Evolutionary conservation across 2,797 vertebrate genomes (phyloP).

Genomic region (Peromyscus attwateri): DNA sequence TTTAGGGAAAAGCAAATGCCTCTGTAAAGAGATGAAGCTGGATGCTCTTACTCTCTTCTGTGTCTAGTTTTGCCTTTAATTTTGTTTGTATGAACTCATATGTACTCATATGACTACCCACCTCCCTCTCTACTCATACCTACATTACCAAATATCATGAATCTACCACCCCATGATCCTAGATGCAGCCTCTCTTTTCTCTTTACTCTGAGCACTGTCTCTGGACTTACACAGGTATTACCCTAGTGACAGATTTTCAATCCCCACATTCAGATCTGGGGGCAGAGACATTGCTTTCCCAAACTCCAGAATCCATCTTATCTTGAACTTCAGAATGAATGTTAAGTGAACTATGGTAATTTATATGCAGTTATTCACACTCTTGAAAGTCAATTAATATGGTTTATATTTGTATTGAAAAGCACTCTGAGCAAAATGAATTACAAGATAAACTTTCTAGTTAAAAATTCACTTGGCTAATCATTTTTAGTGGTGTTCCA

Average conservation of each 20-base stretch:
- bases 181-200: background rate
- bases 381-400: conserved; percentile 30
- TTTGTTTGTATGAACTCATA: background rate
- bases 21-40: background rate
- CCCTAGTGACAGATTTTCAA: background rate
- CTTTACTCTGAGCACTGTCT: background rate
- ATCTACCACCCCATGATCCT: background rate
- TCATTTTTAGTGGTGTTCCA: conserved; percentile 20
- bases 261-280: background rate
- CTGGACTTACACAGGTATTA: background rate
- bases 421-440: conserved; percentile 29
- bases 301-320: background rate
- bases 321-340: conserved; percentile 35
- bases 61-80: conserved; percentile 3
- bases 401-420: conserved; percentile 61
- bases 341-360: conserved; percentile 47
- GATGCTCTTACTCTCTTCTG: background rate
- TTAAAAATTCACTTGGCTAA: background rate
- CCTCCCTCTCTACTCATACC: background rate
- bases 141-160: background rate
- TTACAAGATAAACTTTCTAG: conserved; percentile 40
- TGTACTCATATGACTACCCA: background rate
- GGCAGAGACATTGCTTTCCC: background rate
- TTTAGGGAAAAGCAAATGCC: background rate
- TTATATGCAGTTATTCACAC: background rate